Conservation (phyloP, 1,140 invertebrate species). For the Drosophila elegans region DNA sequence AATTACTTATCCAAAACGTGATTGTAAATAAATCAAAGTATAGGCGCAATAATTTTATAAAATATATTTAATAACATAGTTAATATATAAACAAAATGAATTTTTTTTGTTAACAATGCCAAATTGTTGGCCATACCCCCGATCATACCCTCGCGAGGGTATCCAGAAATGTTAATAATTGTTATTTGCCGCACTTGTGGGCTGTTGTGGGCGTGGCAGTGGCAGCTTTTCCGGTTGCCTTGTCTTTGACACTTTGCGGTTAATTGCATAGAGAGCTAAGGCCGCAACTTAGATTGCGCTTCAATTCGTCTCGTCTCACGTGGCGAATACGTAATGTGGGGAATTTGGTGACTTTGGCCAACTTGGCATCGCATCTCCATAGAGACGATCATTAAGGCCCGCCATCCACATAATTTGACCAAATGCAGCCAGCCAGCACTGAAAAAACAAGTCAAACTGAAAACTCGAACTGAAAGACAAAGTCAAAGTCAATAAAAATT, state of each 20-base stretch:
- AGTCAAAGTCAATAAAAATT: conserved; percentile 75
- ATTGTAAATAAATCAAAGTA: too few species aligned
- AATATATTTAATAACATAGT: too few species aligned
- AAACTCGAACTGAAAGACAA: conserved; percentile 44
- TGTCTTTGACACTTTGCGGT: conserved; percentile 58
- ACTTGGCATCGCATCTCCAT: conserved; percentile 45
- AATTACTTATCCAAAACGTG: too few species aligned
- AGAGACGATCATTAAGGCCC: conserved; percentile 69
- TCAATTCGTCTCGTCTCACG: conserved; percentile 33
- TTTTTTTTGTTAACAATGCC: too few species aligned
- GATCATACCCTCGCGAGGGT: conserved; percentile 3
- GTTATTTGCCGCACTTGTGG: conserved; percentile 55
- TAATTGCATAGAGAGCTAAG: conserved; percentile 14
- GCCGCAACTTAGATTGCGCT: conserved; percentile 6
- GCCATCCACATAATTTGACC: conserved; percentile 74
- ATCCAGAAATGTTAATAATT: conserved; percentile 64
- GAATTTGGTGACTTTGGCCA: conserved; percentile 29
- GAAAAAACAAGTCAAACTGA: conserved; percentile 32
- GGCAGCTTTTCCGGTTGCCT: not conserved
- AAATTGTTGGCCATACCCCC: too few species aligned
- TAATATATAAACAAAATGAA: too few species aligned
- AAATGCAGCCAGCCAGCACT: conserved; percentile 48
- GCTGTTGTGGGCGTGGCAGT: conserved; percentile 53
- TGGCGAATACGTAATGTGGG: conserved; percentile 71
- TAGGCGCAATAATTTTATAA: too few species aligned